Percentiles rank a stretch among this genome's conserved stretches.
Conservation (phyloP, 1,140 invertebrate species). For the Triops cancriformis region DNA sequence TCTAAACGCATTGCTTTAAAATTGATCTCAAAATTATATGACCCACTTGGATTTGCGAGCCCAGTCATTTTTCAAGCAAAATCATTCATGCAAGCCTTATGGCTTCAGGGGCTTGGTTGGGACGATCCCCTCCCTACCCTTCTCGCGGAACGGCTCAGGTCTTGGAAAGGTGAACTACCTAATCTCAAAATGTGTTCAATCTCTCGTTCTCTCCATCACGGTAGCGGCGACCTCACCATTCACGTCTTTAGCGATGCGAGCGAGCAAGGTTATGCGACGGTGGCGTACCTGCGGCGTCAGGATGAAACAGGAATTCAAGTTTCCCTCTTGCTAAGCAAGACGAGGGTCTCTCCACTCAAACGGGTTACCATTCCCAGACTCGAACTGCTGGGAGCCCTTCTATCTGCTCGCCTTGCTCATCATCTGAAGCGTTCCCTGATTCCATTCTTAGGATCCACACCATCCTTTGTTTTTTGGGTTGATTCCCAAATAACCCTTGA, state of each 20-base stretch:
- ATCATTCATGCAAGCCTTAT: conserved; percentile 40
- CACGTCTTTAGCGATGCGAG: too few species aligned
- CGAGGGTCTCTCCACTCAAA: too few species aligned
- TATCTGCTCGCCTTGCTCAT: conserved; percentile 14
- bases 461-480: too few species aligned
- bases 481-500: too few species aligned
- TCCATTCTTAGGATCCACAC: conserved; percentile 29
- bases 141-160: not conserved
- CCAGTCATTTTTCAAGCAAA: conserved; percentile 39
- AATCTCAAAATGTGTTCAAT: too few species aligned
- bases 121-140: conserved; percentile 37
- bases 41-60: conserved; percentile 40
- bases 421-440: not conserved
- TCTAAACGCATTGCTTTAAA: conserved; percentile 35
- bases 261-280: too few species aligned
- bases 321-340: too few species aligned
- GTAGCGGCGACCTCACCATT: too few species aligned
- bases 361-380: conserved; percentile 29
- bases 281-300: too few species aligned
- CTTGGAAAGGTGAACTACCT: too few species aligned
- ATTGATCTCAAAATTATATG: conserved; percentile 37
- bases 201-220: conserved; percentile 20
- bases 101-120: conserved; percentile 42
- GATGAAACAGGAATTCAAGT: too few species aligned
- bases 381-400: conserved; percentile 28